Conservation (phyloP, 2,888 invertebrate genomes). For the Cosmopolites sordidus region DNA sequence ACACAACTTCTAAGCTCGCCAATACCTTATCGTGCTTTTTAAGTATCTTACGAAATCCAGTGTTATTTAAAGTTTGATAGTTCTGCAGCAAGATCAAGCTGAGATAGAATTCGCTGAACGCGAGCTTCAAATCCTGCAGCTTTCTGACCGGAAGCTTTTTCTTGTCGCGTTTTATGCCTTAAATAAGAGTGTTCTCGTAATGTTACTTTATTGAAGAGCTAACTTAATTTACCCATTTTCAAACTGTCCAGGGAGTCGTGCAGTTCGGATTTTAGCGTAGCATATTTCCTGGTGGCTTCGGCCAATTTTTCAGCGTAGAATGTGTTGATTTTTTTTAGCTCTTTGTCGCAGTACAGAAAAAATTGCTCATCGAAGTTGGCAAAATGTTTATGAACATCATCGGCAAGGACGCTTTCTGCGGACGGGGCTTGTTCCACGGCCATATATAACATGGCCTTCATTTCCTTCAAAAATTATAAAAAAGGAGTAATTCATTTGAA, state of each 20-base stretch:
- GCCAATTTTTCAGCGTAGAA: slow-evolving; percentile 87
- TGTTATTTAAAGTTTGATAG: slow-evolving; percentile 83
- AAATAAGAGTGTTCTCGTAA: slow-evolving; percentile 18
- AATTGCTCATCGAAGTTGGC: slow-evolving; percentile 81
- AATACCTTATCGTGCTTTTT: slow-evolving; percentile 84
- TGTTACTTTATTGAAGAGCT: no score
- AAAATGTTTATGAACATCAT: slow-evolving; percentile 66
- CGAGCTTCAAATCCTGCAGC: slow-evolving; percentile 77
- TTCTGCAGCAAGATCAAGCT: slow-evolving; percentile 82
- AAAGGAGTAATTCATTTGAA: neutral
- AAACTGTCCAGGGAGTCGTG: slow-evolving; percentile 49
- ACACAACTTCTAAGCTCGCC: slow-evolving; percentile 7
- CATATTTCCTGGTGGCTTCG: slow-evolving; percentile 78
- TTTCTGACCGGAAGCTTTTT: slow-evolving; percentile 59
- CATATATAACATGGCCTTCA: slow-evolving; percentile 79
- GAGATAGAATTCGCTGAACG: slow-evolving; percentile 87
- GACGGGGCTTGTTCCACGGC: slow-evolving; percentile 75
- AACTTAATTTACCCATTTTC: slow-evolving; percentile 32
- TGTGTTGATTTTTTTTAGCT: slow-evolving; percentile 82
- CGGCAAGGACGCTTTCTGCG: slow-evolving; percentile 67
- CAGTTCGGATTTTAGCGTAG: slow-evolving; percentile 68
- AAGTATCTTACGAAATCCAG: slow-evolving; percentile 84
- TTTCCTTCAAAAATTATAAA: slow-evolving; percentile 57
- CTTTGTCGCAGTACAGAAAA: slow-evolving; percentile 79
- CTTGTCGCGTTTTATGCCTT: slow-evolving; percentile 37